Percentiles rank a stretch among this genome's conserved stretches.
Conservation (phyloP, 2,888 invertebrate genomes). For the Myopa testacea region DNA sequence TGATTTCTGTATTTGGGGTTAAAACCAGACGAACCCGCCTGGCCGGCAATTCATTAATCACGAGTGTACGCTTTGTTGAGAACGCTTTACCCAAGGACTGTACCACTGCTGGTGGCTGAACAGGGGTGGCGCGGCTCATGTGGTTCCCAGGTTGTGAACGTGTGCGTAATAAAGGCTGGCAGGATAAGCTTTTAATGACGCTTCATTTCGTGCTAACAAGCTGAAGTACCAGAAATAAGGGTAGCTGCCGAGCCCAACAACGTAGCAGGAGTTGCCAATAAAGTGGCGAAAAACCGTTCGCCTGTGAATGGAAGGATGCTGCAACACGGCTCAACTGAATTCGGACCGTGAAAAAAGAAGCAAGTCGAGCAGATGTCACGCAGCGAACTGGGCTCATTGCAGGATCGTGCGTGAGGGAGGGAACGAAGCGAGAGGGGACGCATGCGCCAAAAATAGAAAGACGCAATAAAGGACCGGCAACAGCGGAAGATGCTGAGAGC, state of each 20-base stretch:
- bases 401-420: neutral
- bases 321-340: constrained; percentile 7
- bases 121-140: neutral
- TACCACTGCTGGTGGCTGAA: neutral
- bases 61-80: neutral
- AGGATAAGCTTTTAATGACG: constrained; percentile 16
- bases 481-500: neutral
- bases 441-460: constrained; percentile 34
- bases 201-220: neutral
- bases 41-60: neutral
- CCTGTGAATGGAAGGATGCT: neutral
- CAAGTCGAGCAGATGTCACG: constrained; percentile 32
- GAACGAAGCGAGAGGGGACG: neutral
- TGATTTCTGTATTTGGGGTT: too few relatives aligned
- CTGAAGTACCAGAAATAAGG: neutral
- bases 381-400: neutral
- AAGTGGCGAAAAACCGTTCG: neutral
- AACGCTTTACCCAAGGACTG: neutral
- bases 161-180: neutral
- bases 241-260: neutral
- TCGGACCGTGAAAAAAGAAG: constrained; percentile 30
- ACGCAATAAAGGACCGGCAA: constrained; percentile 1
- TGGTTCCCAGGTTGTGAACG: neutral
- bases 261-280: neutral
- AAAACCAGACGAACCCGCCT: neutral